phyloP scores from a whole-genome alignment of 1,140 invertebrate genomes.

The Zaprionus davidi region DNA sequence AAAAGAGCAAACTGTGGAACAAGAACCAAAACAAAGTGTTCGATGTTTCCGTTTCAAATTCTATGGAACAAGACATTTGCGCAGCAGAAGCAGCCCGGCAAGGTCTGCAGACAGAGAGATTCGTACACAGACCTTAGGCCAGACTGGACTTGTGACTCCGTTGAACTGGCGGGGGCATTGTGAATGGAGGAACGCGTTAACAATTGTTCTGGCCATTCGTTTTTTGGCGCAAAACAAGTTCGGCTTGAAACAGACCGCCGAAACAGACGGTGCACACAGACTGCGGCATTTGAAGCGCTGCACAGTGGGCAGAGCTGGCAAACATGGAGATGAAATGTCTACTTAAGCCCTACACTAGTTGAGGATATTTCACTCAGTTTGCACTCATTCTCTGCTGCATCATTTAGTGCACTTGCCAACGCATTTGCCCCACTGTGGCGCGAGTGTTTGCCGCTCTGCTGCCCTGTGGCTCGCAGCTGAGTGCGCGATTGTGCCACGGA shows the following conservation, averaged over 20 bases:
- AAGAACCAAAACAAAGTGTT: conserved; percentile 82
- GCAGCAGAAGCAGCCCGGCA: conserved; percentile 36
- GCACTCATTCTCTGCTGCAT: neutral
- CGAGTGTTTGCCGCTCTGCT: conserved; percentile 15
- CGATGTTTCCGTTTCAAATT: conserved; percentile 83
- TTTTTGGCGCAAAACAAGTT: conserved; percentile 66
- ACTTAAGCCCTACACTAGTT: too few relatives aligned
- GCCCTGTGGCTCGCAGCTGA: conserved; percentile 29
- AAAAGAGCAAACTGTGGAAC: conserved; percentile 71
- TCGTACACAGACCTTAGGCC: neutral
- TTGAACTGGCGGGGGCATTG: conserved; percentile 41
- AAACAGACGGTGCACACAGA: conserved; percentile 36
- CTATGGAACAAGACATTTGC: conserved; percentile 82
- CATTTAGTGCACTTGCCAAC: neutral
- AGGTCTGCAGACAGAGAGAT: conserved; percentile 33
- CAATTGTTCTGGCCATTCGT: conserved; percentile 73
- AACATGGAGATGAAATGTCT: neutral
- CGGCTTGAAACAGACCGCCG: conserved; percentile 61
- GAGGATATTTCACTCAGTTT: neutral
- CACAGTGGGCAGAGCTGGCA: conserved; percentile 32
- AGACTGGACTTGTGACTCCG: neutral
- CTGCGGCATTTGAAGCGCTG: neutral
- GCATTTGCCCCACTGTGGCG: conserved; percentile 29
- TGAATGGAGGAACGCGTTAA: conserved; percentile 71
- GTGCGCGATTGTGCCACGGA: conserved; percentile 72